These are phyloP conservation scores for Rhaphigaster nebulosa DNA, from an alignment of 2,888 invertebrate genomes.

Conservation along the genomic window DNA sequence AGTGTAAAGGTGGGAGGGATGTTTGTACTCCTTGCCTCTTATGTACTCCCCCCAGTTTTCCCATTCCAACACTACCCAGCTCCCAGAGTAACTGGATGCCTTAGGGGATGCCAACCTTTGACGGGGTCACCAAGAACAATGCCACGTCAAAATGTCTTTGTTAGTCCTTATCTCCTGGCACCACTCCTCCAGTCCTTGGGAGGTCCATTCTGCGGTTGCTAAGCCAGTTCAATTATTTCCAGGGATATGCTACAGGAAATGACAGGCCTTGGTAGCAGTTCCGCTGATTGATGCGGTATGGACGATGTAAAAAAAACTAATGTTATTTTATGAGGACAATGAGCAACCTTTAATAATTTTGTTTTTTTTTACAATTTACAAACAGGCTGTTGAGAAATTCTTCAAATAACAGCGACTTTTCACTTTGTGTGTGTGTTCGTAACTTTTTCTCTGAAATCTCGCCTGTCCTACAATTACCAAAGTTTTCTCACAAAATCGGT, in stretches of 20 bases:
- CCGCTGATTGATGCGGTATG: neutral
- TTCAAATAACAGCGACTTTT: neutral
- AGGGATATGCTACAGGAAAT: neutral
- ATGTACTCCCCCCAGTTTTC: neutral
- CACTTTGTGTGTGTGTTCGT: neutral
- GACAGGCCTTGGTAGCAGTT: neutral
- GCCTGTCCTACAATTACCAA: no score
- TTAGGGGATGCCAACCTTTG: neutral
- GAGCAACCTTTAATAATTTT: no score
- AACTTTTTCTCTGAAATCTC: no score
- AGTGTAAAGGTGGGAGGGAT: conserved; percentile 8
- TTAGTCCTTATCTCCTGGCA: conserved; percentile 24
- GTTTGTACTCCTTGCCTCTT: neutral
- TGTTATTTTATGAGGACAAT: neutral
- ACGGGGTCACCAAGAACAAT: conserved; percentile 21
- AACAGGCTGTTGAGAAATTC: no score
- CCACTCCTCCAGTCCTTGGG: neutral
- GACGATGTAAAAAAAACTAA: neutral
- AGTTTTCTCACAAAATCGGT: no score
- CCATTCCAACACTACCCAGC: neutral
- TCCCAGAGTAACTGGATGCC: neutral
- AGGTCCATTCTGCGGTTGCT: neutral
- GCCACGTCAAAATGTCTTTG: conserved; percentile 36
- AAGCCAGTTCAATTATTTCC: neutral
- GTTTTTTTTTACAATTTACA: no score